These are phyloP conservation scores for Epizoanthus stellaris DNA, from an alignment of 92 coral and sea anemone genomes.

Conservation along the genomic window DNA sequence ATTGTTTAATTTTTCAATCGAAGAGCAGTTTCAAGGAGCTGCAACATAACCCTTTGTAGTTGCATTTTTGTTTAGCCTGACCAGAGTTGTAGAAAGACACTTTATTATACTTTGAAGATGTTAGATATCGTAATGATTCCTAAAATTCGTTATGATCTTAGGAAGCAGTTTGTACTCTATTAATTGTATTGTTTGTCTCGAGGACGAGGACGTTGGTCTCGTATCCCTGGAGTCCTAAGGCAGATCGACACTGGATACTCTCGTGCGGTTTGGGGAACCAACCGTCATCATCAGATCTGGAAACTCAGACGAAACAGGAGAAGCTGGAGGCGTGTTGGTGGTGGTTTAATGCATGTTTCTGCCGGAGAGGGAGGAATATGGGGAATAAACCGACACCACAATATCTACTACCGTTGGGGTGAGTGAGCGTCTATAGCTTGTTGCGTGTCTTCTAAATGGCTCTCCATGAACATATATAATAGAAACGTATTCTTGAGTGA, in stretches of 20 bases:
- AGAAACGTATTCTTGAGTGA: too few relatives aligned
- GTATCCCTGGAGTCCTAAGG: conserved; percentile 6
- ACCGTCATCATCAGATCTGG: conserved; percentile 17
- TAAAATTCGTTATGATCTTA: too few relatives aligned
- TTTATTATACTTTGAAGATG: too few relatives aligned
- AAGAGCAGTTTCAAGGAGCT: too few relatives aligned
- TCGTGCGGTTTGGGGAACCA: conserved; percentile 16
- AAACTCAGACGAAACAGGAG: conserved; percentile 28
- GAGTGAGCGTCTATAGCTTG: not conserved
- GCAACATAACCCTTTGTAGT: too few relatives aligned
- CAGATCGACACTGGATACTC: conserved; percentile 42
- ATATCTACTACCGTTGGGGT: conserved; percentile 36
- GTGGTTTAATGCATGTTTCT: conserved; percentile 29
- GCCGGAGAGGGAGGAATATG: conserved; percentile 27
- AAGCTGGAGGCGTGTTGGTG: conserved; percentile 26
- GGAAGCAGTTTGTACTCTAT: too few relatives aligned
- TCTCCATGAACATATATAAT: too few relatives aligned
- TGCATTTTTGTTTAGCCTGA: too few relatives aligned
- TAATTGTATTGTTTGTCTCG: not conserved
- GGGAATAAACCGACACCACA: conserved; percentile 25
- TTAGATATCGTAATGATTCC: too few relatives aligned
- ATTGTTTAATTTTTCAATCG: too few relatives aligned
- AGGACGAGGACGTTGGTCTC: conserved; percentile 13
- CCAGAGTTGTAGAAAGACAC: too few relatives aligned
- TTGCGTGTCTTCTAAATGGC: too few relatives aligned